Conservation (phyloP, 2,797 vertebrate species). For the Enteromius paludinosus region DNA sequence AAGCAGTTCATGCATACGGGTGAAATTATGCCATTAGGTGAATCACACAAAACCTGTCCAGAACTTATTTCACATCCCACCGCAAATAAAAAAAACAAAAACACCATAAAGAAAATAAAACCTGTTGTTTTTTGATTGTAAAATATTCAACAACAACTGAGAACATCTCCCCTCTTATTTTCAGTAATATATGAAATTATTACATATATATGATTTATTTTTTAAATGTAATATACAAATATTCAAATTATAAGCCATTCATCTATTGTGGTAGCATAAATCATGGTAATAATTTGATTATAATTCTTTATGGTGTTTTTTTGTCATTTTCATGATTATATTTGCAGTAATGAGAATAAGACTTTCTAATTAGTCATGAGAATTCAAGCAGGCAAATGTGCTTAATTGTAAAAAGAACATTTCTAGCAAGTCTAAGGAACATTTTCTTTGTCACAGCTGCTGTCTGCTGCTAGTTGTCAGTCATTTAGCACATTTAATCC, state of each 20-base stretch:
- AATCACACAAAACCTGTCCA: not conserved
- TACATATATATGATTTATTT: not conserved
- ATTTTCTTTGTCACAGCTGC: not conserved
- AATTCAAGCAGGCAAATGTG: not conserved
- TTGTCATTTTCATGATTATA: not conserved
- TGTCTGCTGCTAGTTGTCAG: slow-evolving; percentile 10
- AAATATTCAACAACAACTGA: not conserved
- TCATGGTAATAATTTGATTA: not conserved
- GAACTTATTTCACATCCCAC: not conserved
- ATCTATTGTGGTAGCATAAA: not conserved
- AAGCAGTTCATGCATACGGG: not conserved
- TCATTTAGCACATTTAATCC: slow-evolving; percentile 2
- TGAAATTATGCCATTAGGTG: not conserved
- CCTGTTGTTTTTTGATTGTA: not conserved
- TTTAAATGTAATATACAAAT: not conserved
- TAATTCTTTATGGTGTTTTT: too few species aligned
- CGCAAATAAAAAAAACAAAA: not conserved
- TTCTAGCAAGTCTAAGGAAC: not conserved
- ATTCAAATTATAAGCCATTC: not conserved
- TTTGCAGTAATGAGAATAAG: not conserved
- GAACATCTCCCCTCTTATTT: not conserved
- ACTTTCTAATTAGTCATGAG: not conserved
- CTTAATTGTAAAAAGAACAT: not conserved
- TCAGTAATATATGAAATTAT: not conserved
- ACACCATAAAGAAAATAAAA: not conserved